Percentiles rank a stretch among this genome's conserved stretches.
Evolutionary conservation across 2,888 invertebrate genomes (phyloP).

Genomic region (Volucella inanis): DNA sequence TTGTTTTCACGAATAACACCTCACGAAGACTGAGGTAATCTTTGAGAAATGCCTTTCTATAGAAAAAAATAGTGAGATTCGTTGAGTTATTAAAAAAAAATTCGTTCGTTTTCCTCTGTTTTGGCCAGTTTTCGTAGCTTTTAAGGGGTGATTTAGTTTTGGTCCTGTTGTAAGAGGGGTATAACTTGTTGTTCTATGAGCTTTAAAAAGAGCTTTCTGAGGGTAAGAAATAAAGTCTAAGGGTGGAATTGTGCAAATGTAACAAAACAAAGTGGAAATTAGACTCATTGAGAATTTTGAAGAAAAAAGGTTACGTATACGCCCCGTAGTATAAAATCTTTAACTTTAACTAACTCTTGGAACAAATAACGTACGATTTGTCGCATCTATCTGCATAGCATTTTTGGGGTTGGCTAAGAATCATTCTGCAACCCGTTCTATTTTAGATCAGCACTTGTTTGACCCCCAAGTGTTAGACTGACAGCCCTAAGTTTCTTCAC

Average conservation of each 20-base stretch:
- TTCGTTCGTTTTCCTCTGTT: slow-evolving; percentile 49
- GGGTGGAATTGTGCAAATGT: slow-evolving; percentile 4
- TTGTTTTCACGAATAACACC: slow-evolving; percentile 71
- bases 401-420: too few species aligned
- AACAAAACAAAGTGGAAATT: not conserved
- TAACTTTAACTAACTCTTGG: not conserved
- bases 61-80: slow-evolving; percentile 62
- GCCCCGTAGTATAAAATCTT: not conserved
- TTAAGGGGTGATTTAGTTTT: slow-evolving; percentile 15
- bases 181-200: slow-evolving; percentile 69
- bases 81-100: slow-evolving; percentile 69
- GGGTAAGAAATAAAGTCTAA: not conserved
- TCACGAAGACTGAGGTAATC: slow-evolving; percentile 70
- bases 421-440: too few species aligned
- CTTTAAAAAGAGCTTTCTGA: not conserved
- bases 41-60: slow-evolving; percentile 41
- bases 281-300: not conserved
- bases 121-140: slow-evolving; percentile 24
- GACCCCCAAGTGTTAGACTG: too few species aligned
- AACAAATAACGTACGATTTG: not conserved
- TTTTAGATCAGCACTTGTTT: too few species aligned
- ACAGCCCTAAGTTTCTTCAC: too few species aligned
- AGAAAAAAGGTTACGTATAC: slow-evolving; percentile 47
- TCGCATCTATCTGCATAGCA: too few species aligned
- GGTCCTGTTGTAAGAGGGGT: slow-evolving; percentile 40